Evolutionary conservation across 2,888 invertebrate genomes (phyloP).

Genomic region (Yponomeuta malinellus): DNA sequence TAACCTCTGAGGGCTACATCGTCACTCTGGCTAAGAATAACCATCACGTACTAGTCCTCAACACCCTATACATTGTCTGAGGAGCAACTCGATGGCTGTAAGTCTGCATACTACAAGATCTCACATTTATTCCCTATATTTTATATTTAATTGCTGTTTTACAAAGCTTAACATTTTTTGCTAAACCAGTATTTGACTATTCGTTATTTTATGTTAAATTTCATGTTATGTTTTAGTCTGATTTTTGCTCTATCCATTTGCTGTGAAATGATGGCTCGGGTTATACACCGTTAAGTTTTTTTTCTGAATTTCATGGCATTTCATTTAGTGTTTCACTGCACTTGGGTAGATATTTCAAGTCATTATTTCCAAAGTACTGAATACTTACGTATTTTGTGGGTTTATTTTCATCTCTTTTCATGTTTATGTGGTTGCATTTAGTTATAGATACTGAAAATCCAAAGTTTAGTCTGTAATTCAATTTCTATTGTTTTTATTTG

Average conservation of each 20-base stretch:
- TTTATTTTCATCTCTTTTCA: conserved; percentile 55
- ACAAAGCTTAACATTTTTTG: conserved; percentile 72
- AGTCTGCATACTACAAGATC: conserved; percentile 76
- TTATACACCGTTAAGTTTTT: conserved; percentile 35
- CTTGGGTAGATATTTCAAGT: conserved; percentile 55
- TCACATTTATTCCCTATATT: conserved; percentile 76
- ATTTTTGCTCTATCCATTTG: conserved; percentile 55
- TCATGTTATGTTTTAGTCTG: conserved; percentile 58
- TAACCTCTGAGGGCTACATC: conserved; percentile 97
- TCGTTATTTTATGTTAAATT: conserved; percentile 69
- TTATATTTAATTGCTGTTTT: conserved; percentile 72
- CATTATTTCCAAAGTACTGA: conserved; percentile 71
- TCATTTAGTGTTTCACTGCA: conserved; percentile 51
- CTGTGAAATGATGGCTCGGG: conserved; percentile 38
- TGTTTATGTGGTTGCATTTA: conserved; percentile 70
- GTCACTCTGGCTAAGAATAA: conserved; percentile 98
- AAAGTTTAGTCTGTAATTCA: conserved; percentile 66
- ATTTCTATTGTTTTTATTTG: conserved; percentile 42
- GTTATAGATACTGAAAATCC: conserved; percentile 73
- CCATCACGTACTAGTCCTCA: conserved; percentile 97
- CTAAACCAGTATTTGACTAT: conserved; percentile 75
- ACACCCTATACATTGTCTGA: conserved; percentile 94
- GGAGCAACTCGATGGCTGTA: conserved; percentile 74
- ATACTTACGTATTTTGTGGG: conserved; percentile 58
- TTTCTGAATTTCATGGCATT: conserved; percentile 45